Evolutionary conservation across 2,888 invertebrate species (phyloP).

Genomic region (Ryuthela nishihirai): DNA sequence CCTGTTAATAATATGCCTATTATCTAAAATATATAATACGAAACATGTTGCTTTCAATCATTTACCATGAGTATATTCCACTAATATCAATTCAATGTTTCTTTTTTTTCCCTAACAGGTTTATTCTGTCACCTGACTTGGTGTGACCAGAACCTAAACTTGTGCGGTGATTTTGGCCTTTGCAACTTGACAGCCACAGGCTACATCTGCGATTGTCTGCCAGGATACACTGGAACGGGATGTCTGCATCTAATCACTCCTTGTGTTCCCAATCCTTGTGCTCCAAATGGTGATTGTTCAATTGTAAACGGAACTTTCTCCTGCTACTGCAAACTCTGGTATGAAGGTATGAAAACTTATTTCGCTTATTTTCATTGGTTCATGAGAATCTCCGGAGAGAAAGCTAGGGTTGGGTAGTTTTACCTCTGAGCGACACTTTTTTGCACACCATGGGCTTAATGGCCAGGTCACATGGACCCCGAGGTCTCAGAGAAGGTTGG

Average conservation of each 20-base stretch:
- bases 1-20: no score
- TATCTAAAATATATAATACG: no score
- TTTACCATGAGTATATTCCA: no score
- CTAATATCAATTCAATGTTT: no score
- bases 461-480: no score
- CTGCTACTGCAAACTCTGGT: slow-evolving; percentile 71
- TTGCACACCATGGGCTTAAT: no score
- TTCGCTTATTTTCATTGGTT: no score
- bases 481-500: no score
- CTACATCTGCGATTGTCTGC: slow-evolving; percentile 63
- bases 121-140: slow-evolving; percentile 70
- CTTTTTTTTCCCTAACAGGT: slow-evolving; percentile 54
- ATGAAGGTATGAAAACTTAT: slow-evolving; percentile 57
- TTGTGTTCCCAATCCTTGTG: slow-evolving; percentile 70
- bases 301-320: slow-evolving; percentile 59
- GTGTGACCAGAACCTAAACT: slow-evolving; percentile 47
- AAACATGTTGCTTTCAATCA: no score
- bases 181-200: slow-evolving; percentile 56
- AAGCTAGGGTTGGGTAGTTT: no score
- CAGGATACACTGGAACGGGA: slow-evolving; percentile 60
- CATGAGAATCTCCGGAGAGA: no score
- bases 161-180: slow-evolving; percentile 62
- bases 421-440: no score
- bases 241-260: slow-evolving; percentile 67
- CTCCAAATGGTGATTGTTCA: slow-evolving; percentile 66